phyloP scores from a whole-genome alignment of 2,797 vertebrate species.

The Odontamblyopus rebecca region DNA sequence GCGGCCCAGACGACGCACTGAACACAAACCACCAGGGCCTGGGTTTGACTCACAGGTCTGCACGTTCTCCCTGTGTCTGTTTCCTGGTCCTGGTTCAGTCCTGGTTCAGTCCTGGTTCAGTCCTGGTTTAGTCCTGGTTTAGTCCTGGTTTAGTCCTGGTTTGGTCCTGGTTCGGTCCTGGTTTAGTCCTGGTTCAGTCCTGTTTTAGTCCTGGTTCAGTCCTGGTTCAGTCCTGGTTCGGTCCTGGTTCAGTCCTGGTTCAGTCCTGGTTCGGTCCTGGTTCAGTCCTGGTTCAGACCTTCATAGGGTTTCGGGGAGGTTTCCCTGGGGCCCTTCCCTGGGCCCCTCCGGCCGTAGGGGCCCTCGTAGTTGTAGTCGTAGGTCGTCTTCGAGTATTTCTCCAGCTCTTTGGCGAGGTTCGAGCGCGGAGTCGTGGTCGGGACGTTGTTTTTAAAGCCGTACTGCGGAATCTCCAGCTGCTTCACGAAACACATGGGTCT shows the following conservation, averaged over 20 bases:
- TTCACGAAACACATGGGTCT: conserved; percentile 99
- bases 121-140: no score
- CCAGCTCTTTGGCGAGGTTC: conserved; percentile 99
- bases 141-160: no score
- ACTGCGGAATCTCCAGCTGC: conserved; percentile 98
- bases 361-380: conserved; percentile 96
- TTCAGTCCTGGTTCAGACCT: conserved; percentile 65
- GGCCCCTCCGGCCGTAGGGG: not conserved
- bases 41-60: no score
- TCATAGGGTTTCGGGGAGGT: conserved; percentile 95
- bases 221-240: no score
- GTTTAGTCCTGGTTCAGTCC: no score
- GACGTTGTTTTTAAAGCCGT: conserved; percentile 97
- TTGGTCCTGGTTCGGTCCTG: no score
- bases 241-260: no score
- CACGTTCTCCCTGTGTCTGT: no score
- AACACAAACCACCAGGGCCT: not conserved
- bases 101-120: no score
- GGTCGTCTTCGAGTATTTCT: conserved; percentile 99
- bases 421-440: conserved; percentile 98
- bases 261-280: no score
- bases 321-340: conserved; percentile 82
- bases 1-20: not conserved
- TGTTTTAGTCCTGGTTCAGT: no score
- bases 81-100: no score